These are phyloP conservation scores for Drosophila virilis DNA, from an alignment of 1,140 invertebrate genomes.

Conservation along the genomic window DNA sequence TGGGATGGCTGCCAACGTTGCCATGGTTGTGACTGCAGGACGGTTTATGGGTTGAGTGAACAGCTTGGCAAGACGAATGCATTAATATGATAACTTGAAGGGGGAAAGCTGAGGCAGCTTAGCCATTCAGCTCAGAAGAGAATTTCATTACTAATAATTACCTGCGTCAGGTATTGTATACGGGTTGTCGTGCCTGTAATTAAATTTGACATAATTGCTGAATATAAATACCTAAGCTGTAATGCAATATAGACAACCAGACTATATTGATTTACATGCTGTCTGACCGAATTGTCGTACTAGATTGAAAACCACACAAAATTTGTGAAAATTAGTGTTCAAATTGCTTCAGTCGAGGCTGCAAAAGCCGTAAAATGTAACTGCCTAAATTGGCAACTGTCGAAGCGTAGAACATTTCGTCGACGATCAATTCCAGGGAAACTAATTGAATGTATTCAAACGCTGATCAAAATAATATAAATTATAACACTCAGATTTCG, in stretches of 20 bases:
- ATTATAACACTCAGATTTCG: slow-evolving; percentile 84
- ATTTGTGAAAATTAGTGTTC: no score
- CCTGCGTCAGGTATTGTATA: no score
- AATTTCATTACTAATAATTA: no score
- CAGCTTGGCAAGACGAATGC: background rate
- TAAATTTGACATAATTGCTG: background rate
- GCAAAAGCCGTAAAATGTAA: no score
- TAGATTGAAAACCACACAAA: background rate
- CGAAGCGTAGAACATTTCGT: no score
- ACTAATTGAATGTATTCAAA: no score
- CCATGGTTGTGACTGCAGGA: background rate
- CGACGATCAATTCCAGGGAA: no score
- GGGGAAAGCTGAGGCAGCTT: background rate
- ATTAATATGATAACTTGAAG: background rate
- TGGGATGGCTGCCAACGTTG: background rate
- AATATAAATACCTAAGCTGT: slow-evolving; percentile 10
- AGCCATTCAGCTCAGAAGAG: background rate
- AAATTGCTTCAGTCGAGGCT: no score
- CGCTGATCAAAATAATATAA: slow-evolving; percentile 6
- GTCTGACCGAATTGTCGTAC: background rate
- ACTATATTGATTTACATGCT: background rate
- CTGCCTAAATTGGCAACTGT: no score
- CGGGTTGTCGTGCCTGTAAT: no score
- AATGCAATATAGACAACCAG: background rate
- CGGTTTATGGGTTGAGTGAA: background rate